These are phyloP conservation scores for Tipula lateralis DNA, from an alignment of 2,888 invertebrate species.

Conservation along the genomic window DNA sequence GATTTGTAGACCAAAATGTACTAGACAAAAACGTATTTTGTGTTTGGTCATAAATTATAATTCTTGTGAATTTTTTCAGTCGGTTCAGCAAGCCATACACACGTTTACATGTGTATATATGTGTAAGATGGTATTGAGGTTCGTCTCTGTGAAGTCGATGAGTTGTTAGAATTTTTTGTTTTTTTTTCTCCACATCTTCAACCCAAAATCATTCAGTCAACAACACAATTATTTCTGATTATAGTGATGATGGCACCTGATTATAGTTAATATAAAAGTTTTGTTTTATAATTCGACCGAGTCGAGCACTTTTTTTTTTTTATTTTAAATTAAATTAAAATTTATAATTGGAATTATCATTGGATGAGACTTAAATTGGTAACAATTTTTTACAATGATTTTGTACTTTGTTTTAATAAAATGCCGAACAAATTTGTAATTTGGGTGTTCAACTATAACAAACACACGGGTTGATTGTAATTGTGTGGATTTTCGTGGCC, in stretches of 20 bases:
- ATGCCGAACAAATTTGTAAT: neutral
- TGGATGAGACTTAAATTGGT: neutral
- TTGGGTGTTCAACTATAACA: no score
- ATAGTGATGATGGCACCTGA: constrained; percentile 11
- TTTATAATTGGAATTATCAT: constrained; percentile 6
- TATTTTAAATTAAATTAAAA: neutral
- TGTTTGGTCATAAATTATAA: constrained; percentile 24
- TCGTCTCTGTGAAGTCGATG: neutral
- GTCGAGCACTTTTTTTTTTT: no score
- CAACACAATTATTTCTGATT: neutral
- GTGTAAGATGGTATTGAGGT: neutral
- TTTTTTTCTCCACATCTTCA: neutral
- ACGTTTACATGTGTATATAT: no score
- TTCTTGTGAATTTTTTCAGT: constrained; percentile 3
- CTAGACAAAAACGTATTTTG: neutral
- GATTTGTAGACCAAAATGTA: neutral
- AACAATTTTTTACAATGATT: neutral
- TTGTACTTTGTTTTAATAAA: neutral
- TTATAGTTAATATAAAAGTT: constrained; percentile 5
- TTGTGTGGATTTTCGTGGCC: neutral
- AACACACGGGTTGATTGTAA: neutral
- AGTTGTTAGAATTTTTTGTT: neutral
- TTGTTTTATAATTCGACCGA: neutral
- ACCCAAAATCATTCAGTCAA: constrained; percentile 24
- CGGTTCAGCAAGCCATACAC: neutral